A percentile compares a stretch with the other conserved stretches of the same genome.
phyloP scores from a whole-genome alignment of 1,140 invertebrate species.

The Drosophila pruinosa region DNA sequence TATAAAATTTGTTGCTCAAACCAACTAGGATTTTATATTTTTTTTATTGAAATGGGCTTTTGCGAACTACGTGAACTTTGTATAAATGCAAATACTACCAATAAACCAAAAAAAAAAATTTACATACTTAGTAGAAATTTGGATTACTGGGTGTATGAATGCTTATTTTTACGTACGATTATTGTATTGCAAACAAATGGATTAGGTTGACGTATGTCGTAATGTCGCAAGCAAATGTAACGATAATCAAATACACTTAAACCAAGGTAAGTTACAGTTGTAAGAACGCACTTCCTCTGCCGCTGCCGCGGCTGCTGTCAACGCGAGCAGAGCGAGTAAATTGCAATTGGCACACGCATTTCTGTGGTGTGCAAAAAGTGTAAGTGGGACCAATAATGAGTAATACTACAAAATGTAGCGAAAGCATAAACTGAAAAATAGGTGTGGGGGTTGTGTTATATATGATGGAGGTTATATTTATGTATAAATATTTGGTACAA shows the following conservation, averaged over 20 bases:
- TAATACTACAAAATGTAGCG: constrained; percentile 21
- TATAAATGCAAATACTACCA: constrained; percentile 3
- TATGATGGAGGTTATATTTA: constrained; percentile 39
- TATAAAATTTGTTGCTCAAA: too few species aligned
- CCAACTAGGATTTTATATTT: too few species aligned
- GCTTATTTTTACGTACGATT: too few species aligned
- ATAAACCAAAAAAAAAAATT: not conserved
- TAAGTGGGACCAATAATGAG: constrained; percentile 46
- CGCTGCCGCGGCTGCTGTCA: constrained; percentile 3
- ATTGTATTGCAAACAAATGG: constrained; percentile 17
- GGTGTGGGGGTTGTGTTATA: constrained; percentile 31
- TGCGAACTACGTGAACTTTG: constrained; percentile 26
- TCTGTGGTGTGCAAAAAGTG: constrained; percentile 17
- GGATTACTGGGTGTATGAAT: constrained; percentile 2
- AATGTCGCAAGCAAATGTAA: constrained; percentile 15
- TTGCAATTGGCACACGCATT: constrained; percentile 34
- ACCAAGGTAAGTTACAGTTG: constrained; percentile 39
- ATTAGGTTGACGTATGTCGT: constrained; percentile 19
- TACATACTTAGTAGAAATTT: too few species aligned
- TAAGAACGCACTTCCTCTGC: too few species aligned
- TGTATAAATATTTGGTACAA: constrained; percentile 28
- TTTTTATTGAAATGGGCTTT: not conserved
- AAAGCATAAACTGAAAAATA: constrained; percentile 15
- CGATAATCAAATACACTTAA: constrained; percentile 31
- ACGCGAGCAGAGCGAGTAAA: constrained; percentile 15